Evolutionary conservation across 2,113 vertebrate genomes (phyloP), one percentile per base, ranked within the genome.

Genomic region (Triplophysa rosa): DNA sequence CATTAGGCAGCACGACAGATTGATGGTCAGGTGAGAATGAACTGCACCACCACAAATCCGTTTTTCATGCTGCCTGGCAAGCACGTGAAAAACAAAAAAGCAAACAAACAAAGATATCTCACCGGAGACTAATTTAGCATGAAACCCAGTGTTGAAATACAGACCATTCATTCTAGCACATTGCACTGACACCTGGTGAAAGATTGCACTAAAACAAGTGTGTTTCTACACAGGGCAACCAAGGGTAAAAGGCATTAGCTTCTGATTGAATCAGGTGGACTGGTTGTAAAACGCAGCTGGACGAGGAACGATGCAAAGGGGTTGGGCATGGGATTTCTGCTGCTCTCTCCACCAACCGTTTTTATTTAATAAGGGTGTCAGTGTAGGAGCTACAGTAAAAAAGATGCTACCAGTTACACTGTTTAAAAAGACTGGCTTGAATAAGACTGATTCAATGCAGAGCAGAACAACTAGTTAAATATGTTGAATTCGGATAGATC

Each of bases 211-310:
- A 62, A 85, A 86, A 84, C 69, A 79, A 80, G 81, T 85, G 61
- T 29, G 77, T 79, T 82, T 82, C 83, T 86, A 77, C 14, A 82
- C 66, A 80, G 83, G 83, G 69, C 68, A 68, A 68, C 71, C 56
- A 68, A 82, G 84, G 82, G 80, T 86, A 84, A 88, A 86, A 86
- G 64, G 74, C 78, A 80, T 82, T 80, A 83, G 83, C 63, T 81
- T 83, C 61, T 80, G 61, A 84, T 75, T 82, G 72, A 85, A 84
- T 85, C 80, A 77, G 70, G 68, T 65, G 71, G 83, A 59, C 45
- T 67, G 77, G 69, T 77, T 59, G 71, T 72, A 78, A 82, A 84
- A 69, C 21, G 19, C 59, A 75, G 21, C 54, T 62, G 77, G 77
- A 78, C 80, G 80, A 82, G 66, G 73, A 80, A 80, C 78, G 67